These are phyloP conservation scores for Typhlomys cinereus DNA, from an alignment of 2,113 vertebrate genomes.

Conservation along the genomic window DNA sequence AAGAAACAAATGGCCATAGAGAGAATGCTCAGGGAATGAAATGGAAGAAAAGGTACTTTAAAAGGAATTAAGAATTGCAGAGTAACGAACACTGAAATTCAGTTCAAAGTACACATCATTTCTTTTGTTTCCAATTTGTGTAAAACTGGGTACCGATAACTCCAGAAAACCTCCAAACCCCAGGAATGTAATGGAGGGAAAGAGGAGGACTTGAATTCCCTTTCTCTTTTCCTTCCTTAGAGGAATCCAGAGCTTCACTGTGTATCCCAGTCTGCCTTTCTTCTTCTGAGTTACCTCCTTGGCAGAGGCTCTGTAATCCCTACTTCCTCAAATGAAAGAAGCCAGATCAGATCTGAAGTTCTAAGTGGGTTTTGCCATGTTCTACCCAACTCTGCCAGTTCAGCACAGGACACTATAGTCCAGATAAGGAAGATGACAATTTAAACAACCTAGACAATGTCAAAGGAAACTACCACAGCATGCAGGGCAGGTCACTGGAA, in stretches of 20 bases:
- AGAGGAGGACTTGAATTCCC: rapidly evolving
- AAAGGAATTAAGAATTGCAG: not conserved
- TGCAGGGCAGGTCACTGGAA: not conserved
- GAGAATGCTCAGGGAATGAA: rapidly evolving
- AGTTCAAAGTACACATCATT: not conserved
- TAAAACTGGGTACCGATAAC: not conserved
- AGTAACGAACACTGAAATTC: not conserved
- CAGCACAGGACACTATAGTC: too few species aligned
- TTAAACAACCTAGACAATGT: not conserved
- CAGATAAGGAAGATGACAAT: not conserved
- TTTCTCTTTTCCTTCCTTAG: not conserved
- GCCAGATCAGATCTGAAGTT: not conserved
- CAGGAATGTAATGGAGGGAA: not conserved
- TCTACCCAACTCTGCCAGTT: not conserved
- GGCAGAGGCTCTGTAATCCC: not conserved
- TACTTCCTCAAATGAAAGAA: not conserved
- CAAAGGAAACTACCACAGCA: not conserved
- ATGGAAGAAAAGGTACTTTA: not conserved
- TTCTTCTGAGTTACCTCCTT: not conserved
- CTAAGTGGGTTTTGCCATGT: not conserved
- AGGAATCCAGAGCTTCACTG: not conserved
- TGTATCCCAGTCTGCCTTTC: not conserved
- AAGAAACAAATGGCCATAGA: not conserved
- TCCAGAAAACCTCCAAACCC: not conserved
- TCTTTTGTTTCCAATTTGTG: not conserved